Evolutionary conservation across 2,797 vertebrate genomes (phyloP).

Genomic region (Melanitta fusca): DNA sequence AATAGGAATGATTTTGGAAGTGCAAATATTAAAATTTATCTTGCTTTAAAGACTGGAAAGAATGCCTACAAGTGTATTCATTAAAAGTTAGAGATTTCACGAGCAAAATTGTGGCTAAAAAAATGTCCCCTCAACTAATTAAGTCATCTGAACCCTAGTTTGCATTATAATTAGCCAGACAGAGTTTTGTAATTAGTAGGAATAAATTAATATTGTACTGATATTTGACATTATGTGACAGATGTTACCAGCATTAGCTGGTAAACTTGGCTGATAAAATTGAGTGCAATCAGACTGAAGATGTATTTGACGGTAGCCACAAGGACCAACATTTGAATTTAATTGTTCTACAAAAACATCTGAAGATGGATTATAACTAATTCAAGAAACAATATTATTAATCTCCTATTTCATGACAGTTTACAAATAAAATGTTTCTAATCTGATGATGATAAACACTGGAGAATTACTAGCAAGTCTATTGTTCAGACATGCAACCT

Average conservation of each 20-base stretch:
- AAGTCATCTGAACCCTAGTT: background rate
- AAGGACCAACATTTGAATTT: background rate
- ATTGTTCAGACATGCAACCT: background rate
- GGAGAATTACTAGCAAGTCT: background rate
- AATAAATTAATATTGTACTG: background rate
- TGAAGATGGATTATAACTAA: background rate
- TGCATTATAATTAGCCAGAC: background rate
- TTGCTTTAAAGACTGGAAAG: background rate
- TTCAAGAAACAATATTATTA: background rate
- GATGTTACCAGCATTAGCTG: background rate
- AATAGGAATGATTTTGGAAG: background rate
- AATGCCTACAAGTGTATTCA: background rate
- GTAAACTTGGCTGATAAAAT: background rate
- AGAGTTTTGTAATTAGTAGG: background rate
- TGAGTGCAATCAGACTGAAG: background rate
- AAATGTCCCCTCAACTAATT: background rate
- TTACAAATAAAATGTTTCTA: background rate
- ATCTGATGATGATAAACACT: background rate
- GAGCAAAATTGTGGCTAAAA: background rate
- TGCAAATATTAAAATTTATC: background rate
- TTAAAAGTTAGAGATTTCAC: background rate
- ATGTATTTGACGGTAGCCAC: background rate
- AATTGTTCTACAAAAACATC: background rate
- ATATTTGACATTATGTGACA: background rate
- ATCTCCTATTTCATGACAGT: background rate